Base-by-base conservation (phyloP, 2,888 invertebrate genomes). In the Anoplius nigerrimus region DNA sequence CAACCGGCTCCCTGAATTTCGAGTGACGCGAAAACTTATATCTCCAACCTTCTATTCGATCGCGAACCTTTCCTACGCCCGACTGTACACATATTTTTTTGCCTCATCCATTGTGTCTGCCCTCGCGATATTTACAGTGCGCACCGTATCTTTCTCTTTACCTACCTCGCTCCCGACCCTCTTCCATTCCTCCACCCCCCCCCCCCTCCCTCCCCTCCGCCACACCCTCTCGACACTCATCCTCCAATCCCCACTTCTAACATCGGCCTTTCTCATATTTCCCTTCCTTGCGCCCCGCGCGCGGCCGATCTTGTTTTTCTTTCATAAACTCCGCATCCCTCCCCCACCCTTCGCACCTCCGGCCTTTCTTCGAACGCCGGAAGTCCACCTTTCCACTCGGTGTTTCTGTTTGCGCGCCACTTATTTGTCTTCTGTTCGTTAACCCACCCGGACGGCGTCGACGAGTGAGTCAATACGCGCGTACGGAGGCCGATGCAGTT, bases 371-470 rank as follows among this genome's bases (percentile, higher is more conserved):
- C 20, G 2, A 34, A 13, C 46, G 55, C 61, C 68, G 34, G 8
- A 34, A 34, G 6, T 34, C 48, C n/a, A n/a, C n/a, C 58, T 52
- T 62, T 45, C 57, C 22, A 20, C 13, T 21, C 55, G 24, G 48
- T 65, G 59, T 69, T 71, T 71, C 69, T 55, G 62, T 69, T 65
- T 52, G 34, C 55, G 24, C 64, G 46, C 69, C 55, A 69, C 65
- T 62, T 71, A 62, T 71, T 71, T 68, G 68, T 64, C 68, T 55
- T 51, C 59, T 58, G 71, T 71, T 71, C 65, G 71, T 71, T 71
- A 69, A 69, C 56, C 43, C 45, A 69, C 56, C 43, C 45, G 43
- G 34, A n/a, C 59, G 16, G 24, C 59, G 59, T 13, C 48, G 59
- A 60, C 51, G 59, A 58, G 46, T 20, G 68, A 65, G 64, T 57